phyloP scores from a whole-genome alignment of 2,888 invertebrate species.

The Morpho helenor region DNA sequence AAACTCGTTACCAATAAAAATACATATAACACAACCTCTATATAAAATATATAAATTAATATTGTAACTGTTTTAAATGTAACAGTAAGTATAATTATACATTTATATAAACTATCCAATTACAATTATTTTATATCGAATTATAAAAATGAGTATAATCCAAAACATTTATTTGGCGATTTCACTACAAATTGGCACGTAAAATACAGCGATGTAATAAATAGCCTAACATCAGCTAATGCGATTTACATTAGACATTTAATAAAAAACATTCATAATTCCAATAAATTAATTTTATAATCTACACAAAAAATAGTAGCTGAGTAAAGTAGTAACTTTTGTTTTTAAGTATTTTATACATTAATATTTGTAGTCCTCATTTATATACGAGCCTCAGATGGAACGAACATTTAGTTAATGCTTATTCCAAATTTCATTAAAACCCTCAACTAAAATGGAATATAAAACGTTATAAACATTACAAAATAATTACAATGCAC shows the following conservation, averaged over 20 bases:
- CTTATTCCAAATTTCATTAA: conserved; percentile 17
- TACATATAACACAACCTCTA: conserved; percentile 49
- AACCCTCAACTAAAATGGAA: conserved; percentile 48
- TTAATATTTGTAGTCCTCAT: background rate
- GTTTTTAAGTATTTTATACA: no score
- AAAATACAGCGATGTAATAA: conserved; percentile 37
- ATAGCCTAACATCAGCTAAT: conserved; percentile 41
- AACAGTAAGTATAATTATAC: conserved; percentile 34
- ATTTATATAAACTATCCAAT: conserved; percentile 24
- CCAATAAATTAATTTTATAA: conserved; percentile 37
- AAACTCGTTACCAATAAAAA: conserved; percentile 45
- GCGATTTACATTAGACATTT: conserved; percentile 33
- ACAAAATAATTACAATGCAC: conserved; percentile 63
- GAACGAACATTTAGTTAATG: no score
- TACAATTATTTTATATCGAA: conserved; percentile 15
- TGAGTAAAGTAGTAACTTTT: conserved; percentile 22
- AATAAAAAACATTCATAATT: conserved; percentile 34
- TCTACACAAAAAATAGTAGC: conserved; percentile 27
- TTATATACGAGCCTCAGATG: conserved; percentile 41
- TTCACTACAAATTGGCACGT: conserved; percentile 65
- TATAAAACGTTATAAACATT: conserved; percentile 43
- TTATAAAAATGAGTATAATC: conserved; percentile 21
- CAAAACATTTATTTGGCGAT: conserved; percentile 43
- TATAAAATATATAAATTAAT: conserved; percentile 47
- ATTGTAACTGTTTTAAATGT: conserved; percentile 29